phyloP scores from a whole-genome alignment of 2,113 vertebrate genomes.

The Puntigrus tetrazona region DNA sequence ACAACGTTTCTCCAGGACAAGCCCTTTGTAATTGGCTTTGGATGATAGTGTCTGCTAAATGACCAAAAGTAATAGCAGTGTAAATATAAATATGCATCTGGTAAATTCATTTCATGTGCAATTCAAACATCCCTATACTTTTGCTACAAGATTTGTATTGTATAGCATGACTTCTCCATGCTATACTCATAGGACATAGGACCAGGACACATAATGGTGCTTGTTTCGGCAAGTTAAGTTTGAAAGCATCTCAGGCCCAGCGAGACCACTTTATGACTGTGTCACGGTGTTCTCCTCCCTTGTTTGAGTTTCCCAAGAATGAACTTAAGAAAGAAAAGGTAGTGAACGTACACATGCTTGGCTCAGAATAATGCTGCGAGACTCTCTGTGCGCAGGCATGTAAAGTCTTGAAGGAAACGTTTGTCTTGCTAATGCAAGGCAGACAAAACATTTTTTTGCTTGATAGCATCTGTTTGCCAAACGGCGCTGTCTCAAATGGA shows the following conservation, averaged over 20 bases:
- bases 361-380: slow-evolving; percentile 46
- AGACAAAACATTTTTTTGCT: slow-evolving; percentile 75
- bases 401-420: slow-evolving; percentile 65
- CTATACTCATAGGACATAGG: no score
- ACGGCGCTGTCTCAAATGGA: slow-evolving; percentile 54
- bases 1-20: no score
- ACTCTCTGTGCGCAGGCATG: slow-evolving; percentile 57
- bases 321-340: neutral
- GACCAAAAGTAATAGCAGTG: no score
- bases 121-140: neutral
- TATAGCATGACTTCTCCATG: no score
- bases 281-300: neutral
- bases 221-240: slow-evolving; percentile 4
- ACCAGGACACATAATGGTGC: neutral
- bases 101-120: neutral
- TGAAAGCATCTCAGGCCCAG: neutral
- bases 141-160: neutral
- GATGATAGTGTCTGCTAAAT: no score
- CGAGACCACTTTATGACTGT: slow-evolving; percentile 1
- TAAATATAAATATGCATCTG: no score
- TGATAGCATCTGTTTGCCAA: slow-evolving; percentile 77
- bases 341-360: slow-evolving; percentile 24
- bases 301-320: neutral
- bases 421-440: slow-evolving; percentile 71
- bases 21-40: no score